phyloP scores from a whole-genome alignment of 2,888 invertebrate genomes.

The Tenthredo notha region DNA sequence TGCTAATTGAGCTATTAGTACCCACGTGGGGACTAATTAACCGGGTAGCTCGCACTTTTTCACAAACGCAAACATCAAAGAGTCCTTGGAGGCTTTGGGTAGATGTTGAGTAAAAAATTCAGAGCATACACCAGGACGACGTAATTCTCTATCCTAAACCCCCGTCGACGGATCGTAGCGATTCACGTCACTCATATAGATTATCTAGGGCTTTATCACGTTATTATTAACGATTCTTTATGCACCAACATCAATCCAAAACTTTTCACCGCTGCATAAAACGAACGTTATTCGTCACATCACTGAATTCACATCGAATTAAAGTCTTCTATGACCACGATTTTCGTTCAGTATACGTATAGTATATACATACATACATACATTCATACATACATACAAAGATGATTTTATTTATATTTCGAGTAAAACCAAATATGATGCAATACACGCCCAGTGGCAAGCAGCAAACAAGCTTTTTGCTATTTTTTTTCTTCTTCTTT shows the following conservation, averaged over 20 bases:
- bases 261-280: not conserved
- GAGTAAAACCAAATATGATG: not conserved
- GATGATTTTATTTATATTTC: not conserved
- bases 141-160: conserved; percentile 32
- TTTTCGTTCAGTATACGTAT: not conserved
- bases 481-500: not conserved
- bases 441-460: not conserved
- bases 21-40: conserved; percentile 63
- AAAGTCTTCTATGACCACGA: too few species aligned
- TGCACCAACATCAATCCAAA: not conserved
- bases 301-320: conserved; percentile 1
- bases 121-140: not conserved
- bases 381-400: not conserved
- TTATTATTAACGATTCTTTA: conserved; percentile 44
- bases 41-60: conserved; percentile 48
- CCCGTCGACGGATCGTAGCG: conserved; percentile 19
- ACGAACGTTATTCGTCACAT: not conserved
- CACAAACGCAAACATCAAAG: conserved; percentile 44
- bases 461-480: not conserved
- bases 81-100: conserved; percentile 38
- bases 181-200: conserved; percentile 38
- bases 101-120: conserved; percentile 41
- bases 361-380: too few species aligned
- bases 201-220: conserved; percentile 28
- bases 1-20: conserved; percentile 65